Percentiles rank a stretch among this genome's conserved stretches.
Conservation (phyloP, 2,888 invertebrate genomes). For the Atherix ibis region DNA sequence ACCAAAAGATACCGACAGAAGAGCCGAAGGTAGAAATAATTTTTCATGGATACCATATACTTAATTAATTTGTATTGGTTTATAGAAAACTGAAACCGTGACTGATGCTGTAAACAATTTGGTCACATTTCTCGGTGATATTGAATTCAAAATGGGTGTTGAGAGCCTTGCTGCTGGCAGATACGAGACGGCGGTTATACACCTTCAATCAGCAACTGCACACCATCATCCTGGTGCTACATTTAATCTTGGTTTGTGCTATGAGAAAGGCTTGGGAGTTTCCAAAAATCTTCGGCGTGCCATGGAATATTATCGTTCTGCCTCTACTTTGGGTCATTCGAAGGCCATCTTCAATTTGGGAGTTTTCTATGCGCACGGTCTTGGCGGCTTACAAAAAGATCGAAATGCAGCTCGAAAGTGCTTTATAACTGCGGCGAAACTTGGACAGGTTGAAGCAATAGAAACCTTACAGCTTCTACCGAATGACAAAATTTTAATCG, state of each 20-base stretch:
- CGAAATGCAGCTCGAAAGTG: conserved; percentile 36
- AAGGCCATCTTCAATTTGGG: conserved; percentile 54
- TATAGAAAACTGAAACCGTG: conserved; percentile 6
- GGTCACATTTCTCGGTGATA: conserved; percentile 39
- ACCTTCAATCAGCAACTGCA: conserved; percentile 39
- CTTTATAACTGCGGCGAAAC: conserved; percentile 39
- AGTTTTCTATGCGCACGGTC: conserved; percentile 47
- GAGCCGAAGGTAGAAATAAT: conserved; percentile 3
- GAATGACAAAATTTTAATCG: too few species aligned
- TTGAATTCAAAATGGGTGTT: conserved; percentile 43
- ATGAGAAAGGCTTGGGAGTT: conserved; percentile 51
- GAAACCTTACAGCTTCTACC: too few species aligned
- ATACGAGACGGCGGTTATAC: conserved; percentile 39
- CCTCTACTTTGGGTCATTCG: conserved; percentile 46
- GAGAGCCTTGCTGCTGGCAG: conserved; percentile 42
- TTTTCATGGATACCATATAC: background rate
- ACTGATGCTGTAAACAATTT: conserved; percentile 29
- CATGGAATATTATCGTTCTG: conserved; percentile 45
- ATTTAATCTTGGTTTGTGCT: conserved; percentile 52
- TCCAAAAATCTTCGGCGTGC: conserved; percentile 46
- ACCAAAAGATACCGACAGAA: background rate
- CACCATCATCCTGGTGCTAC: conserved; percentile 44
- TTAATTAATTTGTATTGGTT: background rate
- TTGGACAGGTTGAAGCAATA: conserved; percentile 41
- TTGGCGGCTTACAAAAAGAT: conserved; percentile 40